phyloP scores from a whole-genome alignment of 1,140 invertebrate species.

The Delia radicum region DNA sequence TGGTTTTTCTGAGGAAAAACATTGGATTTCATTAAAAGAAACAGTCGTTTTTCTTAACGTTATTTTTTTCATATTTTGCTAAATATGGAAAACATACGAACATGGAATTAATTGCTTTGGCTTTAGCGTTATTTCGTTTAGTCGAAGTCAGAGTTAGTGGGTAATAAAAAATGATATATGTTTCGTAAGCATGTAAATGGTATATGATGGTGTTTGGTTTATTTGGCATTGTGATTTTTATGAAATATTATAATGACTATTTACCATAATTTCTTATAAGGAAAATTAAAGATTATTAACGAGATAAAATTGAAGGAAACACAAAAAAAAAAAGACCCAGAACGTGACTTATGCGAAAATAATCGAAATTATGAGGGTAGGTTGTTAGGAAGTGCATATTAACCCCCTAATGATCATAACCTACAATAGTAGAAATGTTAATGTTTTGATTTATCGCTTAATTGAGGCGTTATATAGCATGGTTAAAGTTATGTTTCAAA shows the following conservation, averaged over 20 bases:
- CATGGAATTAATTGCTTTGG: background rate
- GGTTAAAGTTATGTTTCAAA: no score
- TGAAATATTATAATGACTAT: background rate
- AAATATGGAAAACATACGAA: background rate
- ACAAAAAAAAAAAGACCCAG: background rate
- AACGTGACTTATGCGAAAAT: background rate
- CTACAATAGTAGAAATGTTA: no score
- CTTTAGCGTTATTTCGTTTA: background rate
- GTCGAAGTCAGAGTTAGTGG: background rate
- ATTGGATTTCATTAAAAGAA: background rate
- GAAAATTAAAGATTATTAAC: background rate
- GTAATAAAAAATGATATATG: constrained; percentile 5
- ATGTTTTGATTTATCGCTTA: no score
- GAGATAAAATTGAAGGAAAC: constrained; percentile 1
- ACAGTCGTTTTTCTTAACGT: background rate
- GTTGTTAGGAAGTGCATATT: no score
- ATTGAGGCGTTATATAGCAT: no score
- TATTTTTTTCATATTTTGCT: background rate
- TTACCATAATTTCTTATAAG: background rate
- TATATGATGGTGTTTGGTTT: background rate
- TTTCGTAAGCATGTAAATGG: background rate
- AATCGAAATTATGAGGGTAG: background rate
- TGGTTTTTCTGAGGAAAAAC: background rate
- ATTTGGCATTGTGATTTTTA: background rate
- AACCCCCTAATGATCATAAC: no score